phyloP scores from a whole-genome alignment of 1,140 invertebrate genomes.

The Orussus abietinus region DNA sequence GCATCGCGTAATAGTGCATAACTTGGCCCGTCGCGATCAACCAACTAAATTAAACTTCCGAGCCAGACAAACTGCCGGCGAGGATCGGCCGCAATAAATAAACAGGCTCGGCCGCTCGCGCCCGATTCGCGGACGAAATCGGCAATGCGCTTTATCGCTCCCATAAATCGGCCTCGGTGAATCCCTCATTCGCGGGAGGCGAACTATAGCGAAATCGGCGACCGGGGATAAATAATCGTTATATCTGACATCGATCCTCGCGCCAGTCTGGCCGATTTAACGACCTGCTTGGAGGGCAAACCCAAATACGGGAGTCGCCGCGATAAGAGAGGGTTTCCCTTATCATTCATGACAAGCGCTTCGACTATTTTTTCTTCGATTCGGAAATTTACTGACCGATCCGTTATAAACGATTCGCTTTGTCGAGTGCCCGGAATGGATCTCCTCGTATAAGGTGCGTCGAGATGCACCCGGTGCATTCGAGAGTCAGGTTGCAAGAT shows the following conservation, averaged over 20 bases:
- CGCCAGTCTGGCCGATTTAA: background rate
- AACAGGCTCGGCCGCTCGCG: conserved; percentile 27
- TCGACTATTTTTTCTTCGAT: too few relatives aligned
- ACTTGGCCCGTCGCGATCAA: background rate
- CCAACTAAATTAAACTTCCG: conserved; percentile 30
- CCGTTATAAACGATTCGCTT: too few relatives aligned
- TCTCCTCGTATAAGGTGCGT: too few relatives aligned
- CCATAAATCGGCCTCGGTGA: conserved; percentile 23
- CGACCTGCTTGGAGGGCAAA: too few relatives aligned
- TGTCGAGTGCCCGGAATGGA: too few relatives aligned
- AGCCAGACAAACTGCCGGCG: conserved; percentile 23
- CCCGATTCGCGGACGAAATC: conserved; percentile 25
- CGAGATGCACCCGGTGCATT: too few relatives aligned
- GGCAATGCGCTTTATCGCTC: conserved; percentile 19
- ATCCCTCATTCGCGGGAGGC: background rate
- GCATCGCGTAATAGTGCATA: too few relatives aligned
- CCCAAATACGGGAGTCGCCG: too few relatives aligned
- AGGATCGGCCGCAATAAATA: conserved; percentile 34
- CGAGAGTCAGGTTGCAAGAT: too few relatives aligned
- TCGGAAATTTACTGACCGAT: too few relatives aligned
- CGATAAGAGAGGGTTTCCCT: too few relatives aligned
- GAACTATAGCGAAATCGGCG: background rate
- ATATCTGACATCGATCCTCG: background rate
- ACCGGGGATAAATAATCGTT: background rate
- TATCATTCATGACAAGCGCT: too few relatives aligned